Conservation (phyloP, 2,113 vertebrate genomes). For the Gallinago media region DNA sequence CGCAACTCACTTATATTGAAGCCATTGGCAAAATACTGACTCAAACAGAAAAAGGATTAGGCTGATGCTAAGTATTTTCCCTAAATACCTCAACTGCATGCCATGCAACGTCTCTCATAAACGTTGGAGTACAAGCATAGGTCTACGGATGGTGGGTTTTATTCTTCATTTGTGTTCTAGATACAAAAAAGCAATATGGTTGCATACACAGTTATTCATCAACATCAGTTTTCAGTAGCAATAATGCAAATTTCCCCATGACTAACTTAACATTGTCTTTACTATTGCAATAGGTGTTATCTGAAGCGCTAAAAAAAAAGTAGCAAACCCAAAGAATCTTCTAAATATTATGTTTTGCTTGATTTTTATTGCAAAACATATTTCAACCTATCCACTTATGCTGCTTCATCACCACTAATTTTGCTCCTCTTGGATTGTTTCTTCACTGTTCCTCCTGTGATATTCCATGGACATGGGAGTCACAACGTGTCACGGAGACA, state of each 20-base stretch:
- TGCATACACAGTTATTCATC: not conserved
- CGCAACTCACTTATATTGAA: not conserved
- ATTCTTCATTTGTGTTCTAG: not conserved
- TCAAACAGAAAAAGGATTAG: not conserved
- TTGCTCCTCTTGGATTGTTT: not conserved
- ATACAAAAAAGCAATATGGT: not conserved
- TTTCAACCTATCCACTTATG: not conserved
- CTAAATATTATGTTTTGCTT: not conserved
- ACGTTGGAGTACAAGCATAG: not conserved
- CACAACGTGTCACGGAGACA: fast-evolving
- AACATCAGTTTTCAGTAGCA: not conserved
- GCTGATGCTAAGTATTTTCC: not conserved
- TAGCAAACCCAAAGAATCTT: not conserved
- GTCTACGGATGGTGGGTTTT: not conserved
- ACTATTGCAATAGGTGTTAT: not conserved
- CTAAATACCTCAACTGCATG: not conserved
- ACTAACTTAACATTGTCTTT: not conserved
- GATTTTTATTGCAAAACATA: not conserved
- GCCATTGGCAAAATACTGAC: not conserved
- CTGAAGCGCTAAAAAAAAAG: not conserved
- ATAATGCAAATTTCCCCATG: not conserved
- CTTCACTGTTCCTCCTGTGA: not conserved
- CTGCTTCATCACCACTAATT: not conserved
- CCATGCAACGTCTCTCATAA: not conserved
- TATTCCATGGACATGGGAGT: not conserved